Conservation (phyloP, 2,888 invertebrate species). For the Odontocolon sp. region DNA sequence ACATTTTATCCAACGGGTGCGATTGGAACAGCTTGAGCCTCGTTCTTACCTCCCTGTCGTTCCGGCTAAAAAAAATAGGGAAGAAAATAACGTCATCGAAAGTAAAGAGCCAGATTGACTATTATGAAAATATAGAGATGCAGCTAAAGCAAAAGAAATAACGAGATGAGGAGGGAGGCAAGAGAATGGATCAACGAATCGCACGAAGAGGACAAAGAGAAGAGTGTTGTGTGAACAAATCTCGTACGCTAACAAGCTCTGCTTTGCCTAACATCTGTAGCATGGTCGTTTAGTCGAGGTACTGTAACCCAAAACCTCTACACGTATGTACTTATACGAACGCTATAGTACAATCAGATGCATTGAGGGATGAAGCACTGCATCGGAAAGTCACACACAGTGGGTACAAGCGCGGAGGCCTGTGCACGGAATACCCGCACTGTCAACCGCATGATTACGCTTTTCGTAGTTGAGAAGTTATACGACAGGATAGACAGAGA, state of each 20-base stretch:
- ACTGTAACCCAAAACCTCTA: too few species aligned
- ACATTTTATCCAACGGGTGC: slow-evolving; percentile 5
- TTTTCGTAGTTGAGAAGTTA: slow-evolving; percentile 57
- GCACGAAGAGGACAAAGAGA: slow-evolving; percentile 1
- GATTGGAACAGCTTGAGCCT: slow-evolving; percentile 1
- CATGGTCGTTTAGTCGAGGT: too few species aligned
- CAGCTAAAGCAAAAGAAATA: neutral
- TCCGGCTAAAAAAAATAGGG: neutral
- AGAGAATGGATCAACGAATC: slow-evolving; percentile 3
- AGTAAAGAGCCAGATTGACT: slow-evolving; percentile 1
- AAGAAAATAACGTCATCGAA: slow-evolving; percentile 9
- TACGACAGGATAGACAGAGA: slow-evolving; percentile 36
- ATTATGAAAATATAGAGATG: slow-evolving; percentile 2
- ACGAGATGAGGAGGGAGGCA: neutral
- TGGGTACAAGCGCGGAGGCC: slow-evolving; percentile 15
- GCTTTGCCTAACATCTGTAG: too few species aligned
- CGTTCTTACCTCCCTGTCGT: slow-evolving; percentile 7
- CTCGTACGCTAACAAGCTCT: too few species aligned
- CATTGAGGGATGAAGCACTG: neutral
- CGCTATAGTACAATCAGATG: too few species aligned
- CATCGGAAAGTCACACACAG: slow-evolving; percentile 17
- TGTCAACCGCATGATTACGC: slow-evolving; percentile 63
- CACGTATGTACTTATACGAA: too few species aligned
- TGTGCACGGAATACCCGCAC: slow-evolving; percentile 23
- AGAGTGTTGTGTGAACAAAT: too few species aligned